These are phyloP conservation scores for Ectemnius cavifrons DNA, from an alignment of 2,888 invertebrate species.

Conservation along the genomic window DNA sequence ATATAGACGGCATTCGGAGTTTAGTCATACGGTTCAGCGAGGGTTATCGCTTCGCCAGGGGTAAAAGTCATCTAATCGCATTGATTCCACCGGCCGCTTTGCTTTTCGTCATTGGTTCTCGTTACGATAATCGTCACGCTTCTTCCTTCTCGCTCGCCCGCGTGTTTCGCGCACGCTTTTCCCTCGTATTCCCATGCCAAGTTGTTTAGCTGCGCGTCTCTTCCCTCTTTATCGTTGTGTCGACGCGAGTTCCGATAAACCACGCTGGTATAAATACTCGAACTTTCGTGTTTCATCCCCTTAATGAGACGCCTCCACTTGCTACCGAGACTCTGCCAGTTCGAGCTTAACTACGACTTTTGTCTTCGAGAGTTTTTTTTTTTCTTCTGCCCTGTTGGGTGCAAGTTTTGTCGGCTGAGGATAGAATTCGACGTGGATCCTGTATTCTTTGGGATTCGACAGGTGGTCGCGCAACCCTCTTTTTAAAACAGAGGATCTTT, in stretches of 20 bases:
- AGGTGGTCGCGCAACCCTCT: too few species aligned
- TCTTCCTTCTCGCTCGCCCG: conserved; percentile 27
- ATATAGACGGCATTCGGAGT: conserved; percentile 26
- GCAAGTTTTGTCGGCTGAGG: too few species aligned
- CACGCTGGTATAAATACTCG: conserved; percentile 68
- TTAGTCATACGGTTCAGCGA: conserved; percentile 54
- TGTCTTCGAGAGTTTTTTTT: too few species aligned
- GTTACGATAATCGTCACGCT: conserved; percentile 51
- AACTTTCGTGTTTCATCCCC: conserved; percentile 61
- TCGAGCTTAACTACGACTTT: too few species aligned
- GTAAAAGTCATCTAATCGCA: conserved; percentile 69
- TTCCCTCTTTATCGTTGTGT: conserved; percentile 23
- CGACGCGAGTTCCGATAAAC: conserved; percentile 55
- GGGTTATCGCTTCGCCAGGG: conserved; percentile 68
- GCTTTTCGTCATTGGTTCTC: conserved; percentile 61
- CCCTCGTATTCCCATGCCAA: not conserved
- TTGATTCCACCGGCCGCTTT: conserved; percentile 34
- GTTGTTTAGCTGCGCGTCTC: not conserved
- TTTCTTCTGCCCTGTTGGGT: too few species aligned
- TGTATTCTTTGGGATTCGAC: too few species aligned
- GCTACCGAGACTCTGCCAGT: too few species aligned
- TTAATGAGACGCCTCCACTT: conserved; percentile 24
- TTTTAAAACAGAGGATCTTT: too few species aligned
- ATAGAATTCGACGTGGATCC: too few species aligned
- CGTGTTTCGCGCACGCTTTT: not conserved